Conservation (phyloP, 2,888 invertebrate genomes). For the Phyllotreta cruciferae region DNA sequence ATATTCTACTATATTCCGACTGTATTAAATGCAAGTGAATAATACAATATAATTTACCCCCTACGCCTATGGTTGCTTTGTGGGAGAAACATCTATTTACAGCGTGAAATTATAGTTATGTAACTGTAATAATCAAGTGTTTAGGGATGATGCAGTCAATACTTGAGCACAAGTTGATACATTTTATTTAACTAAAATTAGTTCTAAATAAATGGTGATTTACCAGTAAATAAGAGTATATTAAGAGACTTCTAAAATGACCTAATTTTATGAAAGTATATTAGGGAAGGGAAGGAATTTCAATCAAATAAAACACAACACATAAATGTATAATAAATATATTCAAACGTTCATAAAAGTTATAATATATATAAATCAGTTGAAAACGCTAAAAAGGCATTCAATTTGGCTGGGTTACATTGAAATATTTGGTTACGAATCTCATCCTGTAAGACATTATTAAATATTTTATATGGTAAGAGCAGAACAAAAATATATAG, state of each 20-base stretch:
- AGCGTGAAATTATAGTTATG: too few species aligned
- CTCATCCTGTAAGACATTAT: not conserved
- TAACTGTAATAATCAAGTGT: too few species aligned
- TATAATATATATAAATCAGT: conserved; percentile 4
- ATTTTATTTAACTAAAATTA: too few species aligned
- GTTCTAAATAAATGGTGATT: too few species aligned
- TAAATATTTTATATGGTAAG: not conserved
- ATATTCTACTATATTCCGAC: too few species aligned
- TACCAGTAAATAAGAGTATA: not conserved
- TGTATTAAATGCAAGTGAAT: too few species aligned
- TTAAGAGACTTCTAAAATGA: not conserved
- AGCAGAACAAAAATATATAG: not conserved
- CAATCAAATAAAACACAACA: not conserved
- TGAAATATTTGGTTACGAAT: not conserved
- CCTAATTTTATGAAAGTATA: not conserved
- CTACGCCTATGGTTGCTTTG: too few species aligned
- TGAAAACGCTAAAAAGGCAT: conserved; percentile 5
- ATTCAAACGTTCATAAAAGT: conserved; percentile 1
- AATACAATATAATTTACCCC: too few species aligned
- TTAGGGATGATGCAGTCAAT: too few species aligned
- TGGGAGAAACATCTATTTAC: too few species aligned
- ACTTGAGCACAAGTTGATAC: too few species aligned
- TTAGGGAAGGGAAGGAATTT: not conserved
- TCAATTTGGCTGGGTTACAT: conserved; percentile 18
- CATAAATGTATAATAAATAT: conserved; percentile 8